Evolutionary conservation across 1,140 invertebrate genomes (phyloP).

Genomic region (Dysdera silvatica): DNA sequence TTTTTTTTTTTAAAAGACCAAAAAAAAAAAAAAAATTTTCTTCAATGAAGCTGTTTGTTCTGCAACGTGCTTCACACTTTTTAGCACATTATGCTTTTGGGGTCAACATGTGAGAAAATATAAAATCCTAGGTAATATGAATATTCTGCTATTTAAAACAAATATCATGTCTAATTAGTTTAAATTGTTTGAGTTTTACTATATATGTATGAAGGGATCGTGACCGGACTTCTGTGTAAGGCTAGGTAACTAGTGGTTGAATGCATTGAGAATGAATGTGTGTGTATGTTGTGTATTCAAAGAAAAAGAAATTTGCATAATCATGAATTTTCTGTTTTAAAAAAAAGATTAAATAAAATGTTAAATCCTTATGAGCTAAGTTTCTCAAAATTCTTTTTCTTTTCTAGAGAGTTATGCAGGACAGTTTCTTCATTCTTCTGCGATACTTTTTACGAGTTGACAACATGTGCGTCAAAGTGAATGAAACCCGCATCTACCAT

Average conservation of each 20-base stretch:
- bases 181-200: no score
- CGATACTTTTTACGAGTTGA: conserved; percentile 91
- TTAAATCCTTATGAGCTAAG: background rate
- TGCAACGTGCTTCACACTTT: no score
- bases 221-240: background rate
- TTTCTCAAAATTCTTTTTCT: conserved; percentile 32
- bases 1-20: no score
- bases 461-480: conserved; percentile 74
- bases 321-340: background rate
- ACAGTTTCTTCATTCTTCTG: conserved; percentile 80
- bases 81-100: no score
- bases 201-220: background rate
- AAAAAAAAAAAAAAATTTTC: no score
- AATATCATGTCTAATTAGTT: no score
- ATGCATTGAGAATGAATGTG: background rate
- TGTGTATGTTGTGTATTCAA: background rate
- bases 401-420: conserved; percentile 86
- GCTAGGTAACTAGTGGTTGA: conserved; percentile 21
- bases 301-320: background rate
- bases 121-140: no score
- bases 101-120: no score
- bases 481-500: conserved; percentile 87
- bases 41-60: no score
- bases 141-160: no score
- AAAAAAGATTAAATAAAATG: background rate